A percentile compares a stretch with the other conserved stretches of the same genome.
Evolutionary conservation across 2,888 invertebrate species (phyloP).

Genomic region (Drosophila austrosaltans): DNA sequence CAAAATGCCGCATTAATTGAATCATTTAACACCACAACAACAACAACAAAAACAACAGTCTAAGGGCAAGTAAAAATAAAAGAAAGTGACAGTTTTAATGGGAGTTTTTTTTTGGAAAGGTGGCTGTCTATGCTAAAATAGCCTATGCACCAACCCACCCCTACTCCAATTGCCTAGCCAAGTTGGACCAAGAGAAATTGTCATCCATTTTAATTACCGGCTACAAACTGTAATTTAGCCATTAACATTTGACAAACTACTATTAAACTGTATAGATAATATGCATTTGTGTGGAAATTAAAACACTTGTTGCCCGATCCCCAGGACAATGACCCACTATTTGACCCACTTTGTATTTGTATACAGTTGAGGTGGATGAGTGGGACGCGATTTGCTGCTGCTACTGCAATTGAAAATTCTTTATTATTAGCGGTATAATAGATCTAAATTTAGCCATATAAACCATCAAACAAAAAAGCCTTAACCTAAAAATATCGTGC

Average conservation of each 20-base stretch:
- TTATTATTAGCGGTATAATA: slow-evolving; percentile 25
- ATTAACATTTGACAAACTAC: slow-evolving; percentile 38
- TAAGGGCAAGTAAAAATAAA: slow-evolving; percentile 9
- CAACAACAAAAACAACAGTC: slow-evolving; percentile 28
- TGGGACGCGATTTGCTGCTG: background rate
- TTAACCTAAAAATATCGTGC: slow-evolving; percentile 39
- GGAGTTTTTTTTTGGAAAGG: background rate
- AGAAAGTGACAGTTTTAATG: slow-evolving; percentile 6
- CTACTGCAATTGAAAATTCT: background rate
- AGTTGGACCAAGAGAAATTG: slow-evolving; percentile 10
- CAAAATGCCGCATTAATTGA: slow-evolving; percentile 23
- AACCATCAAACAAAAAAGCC: slow-evolving; percentile 25
- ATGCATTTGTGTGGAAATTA: background rate
- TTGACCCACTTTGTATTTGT: slow-evolving; percentile 32
- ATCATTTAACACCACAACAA: slow-evolving; percentile 15
- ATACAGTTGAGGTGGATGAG: background rate
- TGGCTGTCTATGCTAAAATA: slow-evolving; percentile 6
- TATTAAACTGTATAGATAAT: slow-evolving; percentile 28
- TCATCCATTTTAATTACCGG: background rate
- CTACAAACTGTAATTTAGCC: slow-evolving; percentile 33
- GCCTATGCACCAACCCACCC: background rate
- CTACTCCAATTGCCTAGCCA: slow-evolving; percentile 3
- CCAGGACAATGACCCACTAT: slow-evolving; percentile 35
- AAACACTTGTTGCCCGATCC: slow-evolving; percentile 39
- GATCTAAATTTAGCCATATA: slow-evolving; percentile 23